These are phyloP conservation scores for Ptychoptera contaminata DNA, from an alignment of 2,888 invertebrate species.

Conservation along the genomic window DNA sequence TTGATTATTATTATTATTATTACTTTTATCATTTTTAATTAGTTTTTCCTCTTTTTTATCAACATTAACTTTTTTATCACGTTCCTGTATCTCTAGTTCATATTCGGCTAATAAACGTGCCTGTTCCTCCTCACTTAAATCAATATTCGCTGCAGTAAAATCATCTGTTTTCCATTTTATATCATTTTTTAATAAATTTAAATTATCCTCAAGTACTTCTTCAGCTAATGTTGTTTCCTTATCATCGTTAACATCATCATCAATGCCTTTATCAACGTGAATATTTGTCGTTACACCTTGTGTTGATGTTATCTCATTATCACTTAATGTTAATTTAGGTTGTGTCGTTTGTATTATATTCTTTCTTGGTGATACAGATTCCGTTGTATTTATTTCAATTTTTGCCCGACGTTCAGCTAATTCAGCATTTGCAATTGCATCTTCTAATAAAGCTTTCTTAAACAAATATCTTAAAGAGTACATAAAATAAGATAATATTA, in stretches of 20 bases:
- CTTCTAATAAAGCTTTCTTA: constrained; percentile 60
- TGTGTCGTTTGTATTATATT: constrained; percentile 13
- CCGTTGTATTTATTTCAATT: constrained; percentile 14
- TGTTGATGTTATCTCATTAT: constrained; percentile 5
- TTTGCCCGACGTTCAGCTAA: constrained; percentile 34
- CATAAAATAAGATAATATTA: neutral
- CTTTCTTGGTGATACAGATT: constrained; percentile 9
- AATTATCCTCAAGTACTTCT: constrained; percentile 14
- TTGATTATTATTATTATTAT: neutral
- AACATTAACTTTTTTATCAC: constrained; percentile 10
- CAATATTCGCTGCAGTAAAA: constrained; percentile 42
- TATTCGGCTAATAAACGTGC: constrained; percentile 49
- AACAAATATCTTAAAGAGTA: constrained; percentile 47
- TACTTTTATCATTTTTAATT: constrained; percentile 4
- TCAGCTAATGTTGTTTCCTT: constrained; percentile 15
- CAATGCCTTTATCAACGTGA: neutral
- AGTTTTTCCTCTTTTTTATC: constrained; percentile 3
- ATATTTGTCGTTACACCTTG: neutral
- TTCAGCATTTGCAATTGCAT: constrained; percentile 52
- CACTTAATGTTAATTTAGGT: constrained; percentile 9
- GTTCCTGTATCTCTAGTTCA: constrained; percentile 39
- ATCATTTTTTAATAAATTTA: constrained; percentile 18
- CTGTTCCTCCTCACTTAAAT: constrained; percentile 55
- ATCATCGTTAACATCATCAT: neutral
- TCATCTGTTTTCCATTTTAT: constrained; percentile 43